These are phyloP conservation scores for Clunio marinus DNA, from an alignment of 2,888 invertebrate genomes.

Conservation along the genomic window DNA sequence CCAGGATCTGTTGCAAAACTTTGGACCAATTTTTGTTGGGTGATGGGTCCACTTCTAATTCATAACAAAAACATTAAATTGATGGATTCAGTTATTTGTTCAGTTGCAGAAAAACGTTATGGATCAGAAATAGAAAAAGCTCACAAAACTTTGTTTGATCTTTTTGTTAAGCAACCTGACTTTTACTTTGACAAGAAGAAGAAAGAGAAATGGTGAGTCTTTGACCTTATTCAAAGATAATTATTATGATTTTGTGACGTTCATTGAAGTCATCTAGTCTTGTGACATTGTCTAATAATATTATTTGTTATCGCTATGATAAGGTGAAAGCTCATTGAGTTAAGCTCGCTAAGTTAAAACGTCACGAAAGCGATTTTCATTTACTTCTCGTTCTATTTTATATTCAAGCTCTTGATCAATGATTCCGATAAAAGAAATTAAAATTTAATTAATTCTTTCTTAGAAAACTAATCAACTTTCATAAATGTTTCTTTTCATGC, in stretches of 20 bases:
- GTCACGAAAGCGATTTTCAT: no score
- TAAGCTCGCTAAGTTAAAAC: no score
- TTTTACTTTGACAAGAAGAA: constrained; percentile 41
- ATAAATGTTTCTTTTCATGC: constrained; percentile 44
- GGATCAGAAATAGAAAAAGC: constrained; percentile 41
- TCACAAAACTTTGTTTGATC: constrained; percentile 41
- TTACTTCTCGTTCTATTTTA: no score
- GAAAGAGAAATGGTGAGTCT: constrained; percentile 44
- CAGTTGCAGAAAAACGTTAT: constrained; percentile 47
- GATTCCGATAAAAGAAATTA: no score
- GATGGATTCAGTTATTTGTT: constrained; percentile 48
- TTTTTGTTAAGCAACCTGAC: constrained; percentile 42
- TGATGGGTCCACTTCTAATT: constrained; percentile 51
- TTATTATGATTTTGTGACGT: no score
- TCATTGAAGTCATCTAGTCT: no score
- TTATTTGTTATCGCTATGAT: no score
- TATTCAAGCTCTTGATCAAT: no score
- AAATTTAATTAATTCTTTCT: background rate
- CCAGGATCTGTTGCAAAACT: constrained; percentile 42
- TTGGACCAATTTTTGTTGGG: constrained; percentile 52
- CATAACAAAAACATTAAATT: constrained; percentile 48
- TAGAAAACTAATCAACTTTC: background rate
- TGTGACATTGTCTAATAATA: no score
- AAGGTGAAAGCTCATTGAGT: no score
- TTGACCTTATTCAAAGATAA: no score